Evolutionary conservation across 1,140 invertebrate species (phyloP).

Genomic region (Uloborus diversus): DNA sequence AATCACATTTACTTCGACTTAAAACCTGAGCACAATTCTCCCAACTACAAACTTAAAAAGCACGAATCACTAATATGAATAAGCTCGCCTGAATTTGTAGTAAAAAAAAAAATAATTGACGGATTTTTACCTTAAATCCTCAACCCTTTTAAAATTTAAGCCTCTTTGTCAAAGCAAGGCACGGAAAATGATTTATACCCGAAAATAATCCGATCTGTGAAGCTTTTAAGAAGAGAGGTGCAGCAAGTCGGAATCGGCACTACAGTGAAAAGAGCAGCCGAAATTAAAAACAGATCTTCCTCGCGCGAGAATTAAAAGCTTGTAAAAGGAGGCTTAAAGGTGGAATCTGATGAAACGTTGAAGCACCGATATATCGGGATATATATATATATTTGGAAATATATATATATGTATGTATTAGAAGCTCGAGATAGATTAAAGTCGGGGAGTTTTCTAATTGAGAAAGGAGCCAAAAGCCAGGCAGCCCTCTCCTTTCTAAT

Average conservation of each 20-base stretch:
- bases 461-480: conserved; percentile 42
- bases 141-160: too few relatives aligned
- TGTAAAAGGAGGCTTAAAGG: conserved; percentile 36
- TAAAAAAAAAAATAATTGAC: too few relatives aligned
- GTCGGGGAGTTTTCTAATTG: conserved; percentile 51
- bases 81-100: too few relatives aligned
- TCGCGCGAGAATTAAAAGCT: conserved; percentile 37
- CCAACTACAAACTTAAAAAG: too few relatives aligned
- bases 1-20: too few relatives aligned
- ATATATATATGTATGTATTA: conserved; percentile 5
- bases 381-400: too few relatives aligned
- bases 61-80: too few relatives aligned
- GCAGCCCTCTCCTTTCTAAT: conserved; percentile 42
- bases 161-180: too few relatives aligned
- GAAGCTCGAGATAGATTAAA: conserved; percentile 39
- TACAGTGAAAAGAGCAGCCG: background rate
- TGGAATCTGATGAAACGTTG: conserved; percentile 26
- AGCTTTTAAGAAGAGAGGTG: background rate
- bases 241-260: background rate
- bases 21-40: too few relatives aligned
- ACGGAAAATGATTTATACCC: background rate
- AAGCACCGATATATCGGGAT: conserved; percentile 23
- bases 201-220: background rate
- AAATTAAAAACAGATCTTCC: conserved; percentile 34
- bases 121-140: too few relatives aligned